These are phyloP conservation scores for Albula goreensis DNA, from an alignment of 2,113 vertebrate genomes.

Conservation along the genomic window DNA sequence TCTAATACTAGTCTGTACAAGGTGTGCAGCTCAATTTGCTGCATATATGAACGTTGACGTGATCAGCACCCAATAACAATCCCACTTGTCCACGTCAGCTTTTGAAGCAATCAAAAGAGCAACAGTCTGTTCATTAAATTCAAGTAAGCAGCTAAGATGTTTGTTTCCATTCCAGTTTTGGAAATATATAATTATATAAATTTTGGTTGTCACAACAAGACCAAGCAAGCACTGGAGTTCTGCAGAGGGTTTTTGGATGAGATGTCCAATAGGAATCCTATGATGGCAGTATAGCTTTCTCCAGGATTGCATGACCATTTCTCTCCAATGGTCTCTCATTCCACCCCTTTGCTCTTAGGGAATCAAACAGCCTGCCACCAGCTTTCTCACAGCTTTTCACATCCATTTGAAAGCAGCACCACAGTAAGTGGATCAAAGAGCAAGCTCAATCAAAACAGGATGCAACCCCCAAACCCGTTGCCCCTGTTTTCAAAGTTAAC, in stretches of 20 bases:
- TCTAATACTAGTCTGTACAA: not conserved
- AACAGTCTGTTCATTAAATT: not conserved
- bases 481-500: constrained; percentile 63
- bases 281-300: not conserved
- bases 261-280: not conserved
- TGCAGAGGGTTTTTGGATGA: not conserved
- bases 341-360: constrained; percentile 50
- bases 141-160: not conserved
- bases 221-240: too few species aligned
- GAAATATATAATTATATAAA: not conserved
- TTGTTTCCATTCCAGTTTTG: not conserved
- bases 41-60: not conserved
- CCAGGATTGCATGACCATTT: not conserved
- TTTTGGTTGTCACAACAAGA: not conserved
- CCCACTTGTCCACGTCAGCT: not conserved
- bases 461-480: constrained; percentile 32
- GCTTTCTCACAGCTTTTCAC: constrained; percentile 58
- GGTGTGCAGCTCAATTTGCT: not conserved
- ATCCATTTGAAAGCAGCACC: constrained; percentile 53
- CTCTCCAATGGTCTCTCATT: constrained; percentile 35
- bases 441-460: constrained; percentile 42
- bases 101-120: not conserved
- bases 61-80: not conserved
- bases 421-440: constrained; percentile 58
- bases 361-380: constrained; percentile 41